A percentile compares a stretch with the other conserved stretches of the same genome.
Evolutionary conservation across 2,888 invertebrate genomes (phyloP).

Genomic region (Acanthoscelides obtectus): DNA sequence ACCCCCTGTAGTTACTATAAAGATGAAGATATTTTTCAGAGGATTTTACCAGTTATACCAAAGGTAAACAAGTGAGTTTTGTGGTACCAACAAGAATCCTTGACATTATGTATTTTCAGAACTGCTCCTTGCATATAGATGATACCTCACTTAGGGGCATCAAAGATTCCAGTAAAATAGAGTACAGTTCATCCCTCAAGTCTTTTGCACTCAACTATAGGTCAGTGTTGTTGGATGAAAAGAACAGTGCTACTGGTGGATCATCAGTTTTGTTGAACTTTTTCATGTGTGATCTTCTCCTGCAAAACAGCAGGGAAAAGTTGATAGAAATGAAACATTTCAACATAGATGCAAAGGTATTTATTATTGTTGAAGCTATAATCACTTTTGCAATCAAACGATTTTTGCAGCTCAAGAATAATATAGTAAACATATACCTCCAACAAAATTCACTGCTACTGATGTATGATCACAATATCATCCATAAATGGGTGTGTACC

Average conservation of each 20-base stretch:
- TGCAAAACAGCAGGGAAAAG: constrained; percentile 57
- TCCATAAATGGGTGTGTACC: constrained; percentile 54
- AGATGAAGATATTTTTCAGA: constrained; percentile 54
- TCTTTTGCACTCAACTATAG: constrained; percentile 37
- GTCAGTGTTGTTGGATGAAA: constrained; percentile 33
- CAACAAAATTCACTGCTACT: constrained; percentile 66
- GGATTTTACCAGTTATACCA: constrained; percentile 73
- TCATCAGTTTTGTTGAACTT: constrained; percentile 56
- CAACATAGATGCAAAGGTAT: constrained; percentile 63
- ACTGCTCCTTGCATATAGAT: constrained; percentile 66
- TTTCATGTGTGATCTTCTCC: constrained; percentile 59
- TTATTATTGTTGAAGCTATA: no score
- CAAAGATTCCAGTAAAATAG: constrained; percentile 63
- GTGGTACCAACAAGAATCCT: no score
- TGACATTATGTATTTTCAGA: constrained; percentile 49
- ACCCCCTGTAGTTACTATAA: constrained; percentile 41
- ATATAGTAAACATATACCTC: constrained; percentile 60
- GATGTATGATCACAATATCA: constrained; percentile 62
- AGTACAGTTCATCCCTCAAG: constrained; percentile 59
- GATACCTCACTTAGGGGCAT: constrained; percentile 65
- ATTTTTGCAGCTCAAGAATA: constrained; percentile 54
- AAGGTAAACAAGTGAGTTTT: constrained; percentile 61
- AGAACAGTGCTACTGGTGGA: constrained; percentile 47
- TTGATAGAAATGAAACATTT: constrained; percentile 53
- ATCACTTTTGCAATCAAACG: constrained; percentile 1